Base-by-base conservation (phyloP, 2,797 vertebrate genomes). In the Pipistrellus pipistrellus region DNA sequence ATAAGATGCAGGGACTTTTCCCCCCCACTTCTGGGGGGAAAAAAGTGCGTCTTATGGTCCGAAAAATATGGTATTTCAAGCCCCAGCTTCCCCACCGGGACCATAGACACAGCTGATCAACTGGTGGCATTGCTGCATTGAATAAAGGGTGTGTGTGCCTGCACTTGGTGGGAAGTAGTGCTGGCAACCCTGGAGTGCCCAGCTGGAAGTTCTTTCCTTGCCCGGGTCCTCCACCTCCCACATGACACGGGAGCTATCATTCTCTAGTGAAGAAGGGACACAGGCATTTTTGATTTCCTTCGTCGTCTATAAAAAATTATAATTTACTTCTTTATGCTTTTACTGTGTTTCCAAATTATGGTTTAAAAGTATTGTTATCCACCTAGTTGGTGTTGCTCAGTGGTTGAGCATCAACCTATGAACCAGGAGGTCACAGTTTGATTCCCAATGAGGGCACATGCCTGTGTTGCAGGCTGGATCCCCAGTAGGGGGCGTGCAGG, bases 201-300 rank as follows among this genome's bases (percentile, higher is more conserved):
- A 44, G 5, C 27, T 82, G 4, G 14, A 15, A 75, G 11, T 44
- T 14, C 0, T 77, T 73, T 48, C 1, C 27, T 71, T 88, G 21
- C 53, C 48, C 18, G 5, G 13, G 59, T 51, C 11, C 20, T 38
- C 32, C 27, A 38, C 38, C n/a, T 64, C 8, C 4, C 10, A 25
- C 0, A 0, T 8, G 62, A 81, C 2, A 32, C 1, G 12, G 30
- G 20, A 30, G 1, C 2, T 51, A 30, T 86, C 30, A 2, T 32
- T 25, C 64, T 69, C n/a, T 75, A 14, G 2, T 18, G n/a, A 85
- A 80, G 32, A 82, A 85, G 32, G 30, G 35, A 14, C 25, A 48
- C 2, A 1, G 3, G 51, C 51, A 62, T 30, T 9, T 41, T 51
- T 23, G n/a, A 76, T 30, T 11, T 9, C 14, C 64, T 78, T 55